phyloP scores from a whole-genome alignment of 2,888 invertebrate species.

The Nematopogon swammerdamellus region DNA sequence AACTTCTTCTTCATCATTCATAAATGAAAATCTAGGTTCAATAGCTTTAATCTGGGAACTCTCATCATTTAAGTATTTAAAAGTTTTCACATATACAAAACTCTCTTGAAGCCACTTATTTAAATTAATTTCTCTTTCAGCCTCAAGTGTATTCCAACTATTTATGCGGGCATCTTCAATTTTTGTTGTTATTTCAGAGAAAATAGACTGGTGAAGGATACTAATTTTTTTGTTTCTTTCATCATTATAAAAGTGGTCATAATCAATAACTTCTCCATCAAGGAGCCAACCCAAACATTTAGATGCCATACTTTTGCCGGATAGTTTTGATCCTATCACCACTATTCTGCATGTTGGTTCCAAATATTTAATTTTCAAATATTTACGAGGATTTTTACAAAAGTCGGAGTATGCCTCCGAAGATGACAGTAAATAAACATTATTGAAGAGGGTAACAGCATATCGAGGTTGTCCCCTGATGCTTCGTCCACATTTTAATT shows the following conservation, averaged over 20 bases:
- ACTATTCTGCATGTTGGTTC: constrained; percentile 57
- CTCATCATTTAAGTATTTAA: too few species aligned
- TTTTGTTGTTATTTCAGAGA: constrained; percentile 36
- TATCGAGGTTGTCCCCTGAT: constrained; percentile 48
- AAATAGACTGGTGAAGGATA: constrained; percentile 25
- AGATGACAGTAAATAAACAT: constrained; percentile 58
- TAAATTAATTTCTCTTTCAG: constrained; percentile 26
- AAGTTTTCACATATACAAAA: constrained; percentile 14
- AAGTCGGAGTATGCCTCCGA: constrained; percentile 49
- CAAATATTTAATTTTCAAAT: constrained; percentile 53
- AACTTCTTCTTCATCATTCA: constrained; percentile 26
- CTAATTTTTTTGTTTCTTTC: constrained; percentile 27
- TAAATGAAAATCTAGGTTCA: constrained; percentile 25
- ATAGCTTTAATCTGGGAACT: too few species aligned
- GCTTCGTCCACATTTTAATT: constrained; percentile 52
- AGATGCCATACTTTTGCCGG: constrained; percentile 59
- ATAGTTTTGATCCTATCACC: constrained; percentile 56
- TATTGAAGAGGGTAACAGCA: constrained; percentile 59
- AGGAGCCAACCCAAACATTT: constrained; percentile 52
- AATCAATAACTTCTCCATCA: constrained; percentile 40
- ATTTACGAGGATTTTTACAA: constrained; percentile 60
- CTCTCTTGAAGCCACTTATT: constrained; percentile 30
- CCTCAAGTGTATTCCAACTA: constrained; percentile 35
- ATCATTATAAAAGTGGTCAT: constrained; percentile 19
- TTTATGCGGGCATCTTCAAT: constrained; percentile 31